phyloP scores from a whole-genome alignment of 2,113 vertebrate species.

The Chauna torquata region DNA sequence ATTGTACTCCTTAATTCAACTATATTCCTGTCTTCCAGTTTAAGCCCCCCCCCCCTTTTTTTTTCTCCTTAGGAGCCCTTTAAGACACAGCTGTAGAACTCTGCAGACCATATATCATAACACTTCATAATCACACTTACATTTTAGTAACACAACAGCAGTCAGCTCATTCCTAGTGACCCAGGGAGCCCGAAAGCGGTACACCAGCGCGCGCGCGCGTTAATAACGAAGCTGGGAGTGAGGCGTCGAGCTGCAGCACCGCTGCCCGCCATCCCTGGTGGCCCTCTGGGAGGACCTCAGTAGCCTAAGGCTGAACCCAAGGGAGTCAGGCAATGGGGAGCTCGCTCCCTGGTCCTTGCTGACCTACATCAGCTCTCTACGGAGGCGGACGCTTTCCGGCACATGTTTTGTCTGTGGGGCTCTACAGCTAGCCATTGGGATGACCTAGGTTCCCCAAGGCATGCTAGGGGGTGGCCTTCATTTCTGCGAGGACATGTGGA shows the following conservation, averaged over 20 bases:
- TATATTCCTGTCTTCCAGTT: neutral
- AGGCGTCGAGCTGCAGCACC: neutral
- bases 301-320: neutral
- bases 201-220: fast-evolving
- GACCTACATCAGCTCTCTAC: neutral
- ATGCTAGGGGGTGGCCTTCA: neutral
- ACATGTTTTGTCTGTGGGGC: neutral
- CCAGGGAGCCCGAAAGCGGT: neutral
- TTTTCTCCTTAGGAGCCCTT: neutral
- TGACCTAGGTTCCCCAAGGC: neutral
- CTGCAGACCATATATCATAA: neutral
- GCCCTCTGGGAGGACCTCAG: neutral
- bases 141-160: neutral
- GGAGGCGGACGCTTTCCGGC: neutral
- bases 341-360: neutral
- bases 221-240: neutral
- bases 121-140: slow-evolving; percentile 43
- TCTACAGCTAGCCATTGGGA: neutral
- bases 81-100: slow-evolving; percentile 24
- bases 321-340: neutral
- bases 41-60: neutral
- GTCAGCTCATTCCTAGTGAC: neutral
- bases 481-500: neutral
- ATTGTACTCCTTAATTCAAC: neutral
- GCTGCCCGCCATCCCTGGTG: neutral